Evolutionary conservation across 1,140 invertebrate genomes (phyloP), one percentile per base, ranked within the genome.

Genomic region (Psix sp.): DNA sequence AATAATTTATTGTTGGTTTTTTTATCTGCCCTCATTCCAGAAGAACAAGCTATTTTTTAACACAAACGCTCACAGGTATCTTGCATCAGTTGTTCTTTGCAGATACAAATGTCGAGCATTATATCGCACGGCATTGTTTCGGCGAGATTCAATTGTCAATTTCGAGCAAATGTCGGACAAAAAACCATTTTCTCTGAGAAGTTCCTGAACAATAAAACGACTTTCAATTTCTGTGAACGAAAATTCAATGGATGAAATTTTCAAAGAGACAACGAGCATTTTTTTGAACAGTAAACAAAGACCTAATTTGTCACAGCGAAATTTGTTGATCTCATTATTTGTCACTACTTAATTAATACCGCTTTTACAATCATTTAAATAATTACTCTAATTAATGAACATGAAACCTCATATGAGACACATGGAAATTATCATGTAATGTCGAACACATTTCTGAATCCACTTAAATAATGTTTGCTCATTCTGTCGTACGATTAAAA

Each of bases 191-290:
- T 39, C 46, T 38, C 48, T 39, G 54, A 60, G 31, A 60, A 68
- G 13, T 59, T 60, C 20, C 14, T 18, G 18, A 35, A 68, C 54
- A 52, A 68, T 59, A 52, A 51, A 20, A 17, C 29, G 39, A 51
- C 65, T 68, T 52, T 68, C 48, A 52, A 46, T 60, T 52, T 59
- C 46, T 54, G 39, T 21, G 65, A 68, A 59, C 11, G 15, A 45
- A 54, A 46, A 52, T 68, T 68, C 46, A 39, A 60, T 54, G 39
- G 17, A 65, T 21, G 29, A 39, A 46, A 65, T 46, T 65, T 46
- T 35, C 21, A 24, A 36, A 36, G 13, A 3, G 10, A 49, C n/a
- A 24, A 16, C n/a, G 14, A 33, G 13, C 20, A 24, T 43, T 38
- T 68, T 56, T 56, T 9, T 6, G 35, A 10, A 16, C 42, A 51